A percentile compares a stretch with the other conserved stretches of the same genome.
These are phyloP conservation scores for Drosophila parvula DNA, from an alignment of 1,140 invertebrate genomes.

Conservation along the genomic window DNA sequence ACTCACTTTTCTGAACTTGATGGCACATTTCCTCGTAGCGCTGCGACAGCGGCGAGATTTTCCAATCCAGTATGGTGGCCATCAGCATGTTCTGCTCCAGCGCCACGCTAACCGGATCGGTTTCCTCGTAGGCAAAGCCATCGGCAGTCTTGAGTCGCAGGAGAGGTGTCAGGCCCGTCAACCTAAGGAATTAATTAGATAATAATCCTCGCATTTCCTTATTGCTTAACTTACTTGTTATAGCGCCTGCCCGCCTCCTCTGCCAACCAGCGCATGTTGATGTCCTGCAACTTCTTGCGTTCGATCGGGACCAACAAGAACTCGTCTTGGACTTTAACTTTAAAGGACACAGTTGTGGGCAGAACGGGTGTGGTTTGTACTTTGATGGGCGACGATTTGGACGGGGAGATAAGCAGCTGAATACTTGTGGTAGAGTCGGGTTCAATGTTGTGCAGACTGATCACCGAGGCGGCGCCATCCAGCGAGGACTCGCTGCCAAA, in stretches of 20 bases:
- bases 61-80: conserved; percentile 87
- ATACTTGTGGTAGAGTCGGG: conserved; percentile 83
- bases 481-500: conserved; percentile 68
- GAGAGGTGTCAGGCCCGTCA: conserved; percentile 87
- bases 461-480: conserved; percentile 45
- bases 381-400: conserved; percentile 70
- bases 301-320: conserved; percentile 87
- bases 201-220: background rate
- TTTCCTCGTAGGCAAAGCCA: conserved; percentile 88
- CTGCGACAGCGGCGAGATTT: conserved; percentile 86
- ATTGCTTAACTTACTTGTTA: conserved; percentile 86
- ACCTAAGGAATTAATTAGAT: conserved; percentile 77
- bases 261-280: conserved; percentile 88
- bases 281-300: conserved; percentile 85
- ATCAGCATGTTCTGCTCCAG: conserved; percentile 85
- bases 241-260: conserved; percentile 89
- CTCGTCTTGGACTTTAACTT: conserved; percentile 87
- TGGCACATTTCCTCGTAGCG: conserved; percentile 88
- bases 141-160: conserved; percentile 88
- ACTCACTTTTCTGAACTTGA: conserved; percentile 85
- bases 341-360: conserved; percentile 84
- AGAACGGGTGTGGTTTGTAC: conserved; percentile 58
- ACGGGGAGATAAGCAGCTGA: conserved; percentile 71
- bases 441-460: conserved; percentile 65
- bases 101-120: conserved; percentile 87